Evolutionary conservation across 2,888 invertebrate species (phyloP).

Genomic region (Cephus sareptanus): DNA sequence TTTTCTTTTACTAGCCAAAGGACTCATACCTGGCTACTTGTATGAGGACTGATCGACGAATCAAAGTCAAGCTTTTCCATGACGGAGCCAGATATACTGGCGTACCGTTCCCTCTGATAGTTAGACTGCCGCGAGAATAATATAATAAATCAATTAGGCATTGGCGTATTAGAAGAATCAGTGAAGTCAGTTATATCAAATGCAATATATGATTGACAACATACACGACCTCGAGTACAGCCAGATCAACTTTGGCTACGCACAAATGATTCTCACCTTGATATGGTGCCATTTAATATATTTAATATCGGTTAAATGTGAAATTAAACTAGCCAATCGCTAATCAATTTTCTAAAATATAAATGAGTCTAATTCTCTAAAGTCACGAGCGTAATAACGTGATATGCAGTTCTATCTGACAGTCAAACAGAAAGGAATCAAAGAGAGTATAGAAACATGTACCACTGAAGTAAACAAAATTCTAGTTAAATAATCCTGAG

Average conservation of each 20-base stretch:
- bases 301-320: not conserved
- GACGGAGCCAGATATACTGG: constrained; percentile 84
- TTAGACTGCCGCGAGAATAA: constrained; percentile 72
- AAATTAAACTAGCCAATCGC: not conserved
- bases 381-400: not conserved
- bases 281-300: not conserved
- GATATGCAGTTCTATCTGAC: not conserved
- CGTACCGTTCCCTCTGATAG: constrained; percentile 84
- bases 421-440: not conserved
- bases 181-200: not conserved
- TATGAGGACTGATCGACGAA: constrained; percentile 80
- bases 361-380: not conserved
- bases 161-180: not conserved
- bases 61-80: constrained; percentile 84
- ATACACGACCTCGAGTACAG: not conserved
- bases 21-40: constrained; percentile 76
- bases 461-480: not conserved
- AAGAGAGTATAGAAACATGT: not conserved
- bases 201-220: not conserved
- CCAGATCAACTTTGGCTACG: not conserved
- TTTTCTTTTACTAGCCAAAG: constrained; percentile 20
- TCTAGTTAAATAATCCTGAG: not conserved
- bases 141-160: constrained; percentile 24
- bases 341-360: not conserved
- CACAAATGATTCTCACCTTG: not conserved